Base-by-base conservation (phyloP, 2,888 invertebrate species). In the Microctonus hyperodae region DNA sequence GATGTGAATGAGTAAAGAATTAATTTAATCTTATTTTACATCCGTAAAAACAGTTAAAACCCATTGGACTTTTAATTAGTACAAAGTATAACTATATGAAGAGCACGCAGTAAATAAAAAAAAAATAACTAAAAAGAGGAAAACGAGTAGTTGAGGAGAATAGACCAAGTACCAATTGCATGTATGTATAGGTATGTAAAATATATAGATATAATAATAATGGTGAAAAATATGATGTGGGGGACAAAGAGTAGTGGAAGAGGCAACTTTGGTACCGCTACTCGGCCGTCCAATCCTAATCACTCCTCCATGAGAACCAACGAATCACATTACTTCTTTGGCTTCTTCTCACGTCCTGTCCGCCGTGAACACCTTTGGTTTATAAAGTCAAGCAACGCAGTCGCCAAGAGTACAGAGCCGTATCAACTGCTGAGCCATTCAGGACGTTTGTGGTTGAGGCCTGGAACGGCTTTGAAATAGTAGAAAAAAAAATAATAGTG, bases 371-470 rank as follows among this genome's bases (percentile, higher is more conserved):
- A 69, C 72, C 75, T 74, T 37, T 73, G 79, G 82, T 82, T 83
- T 83, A 83, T 83, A 83, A 83, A 83, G 81, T 83, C 80, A 77
- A 80, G 76, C 75, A 77, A 76, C 76, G 76, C 75, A 78, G 78
- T 78, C 75, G 79, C 77, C 77, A 75, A 80, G 77, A 79, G 79
- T 83, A 83, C 83, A 83, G 83, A 83, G 76, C 81, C 79, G 83
- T 81, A 79, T 79, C 82, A 81, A 80, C 83, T 81, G 81, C 78
- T 80, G 74, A 80, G 76, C 81, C 77, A 79, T 80, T 44, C 79
- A 81, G 78, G 79, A 74, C 80, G 76, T 76, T 31, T n/a, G 37
- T 31, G n/a, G 13, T 58, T 20, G 37, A 44, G 48, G 56, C 55
- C 22, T 10, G 40, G n/a, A 13, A 6, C 31, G 37, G 55, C 55